These are phyloP conservation scores for Sipunculus nudus DNA, from an alignment of 2,888 invertebrate species.

Conservation along the genomic window DNA sequence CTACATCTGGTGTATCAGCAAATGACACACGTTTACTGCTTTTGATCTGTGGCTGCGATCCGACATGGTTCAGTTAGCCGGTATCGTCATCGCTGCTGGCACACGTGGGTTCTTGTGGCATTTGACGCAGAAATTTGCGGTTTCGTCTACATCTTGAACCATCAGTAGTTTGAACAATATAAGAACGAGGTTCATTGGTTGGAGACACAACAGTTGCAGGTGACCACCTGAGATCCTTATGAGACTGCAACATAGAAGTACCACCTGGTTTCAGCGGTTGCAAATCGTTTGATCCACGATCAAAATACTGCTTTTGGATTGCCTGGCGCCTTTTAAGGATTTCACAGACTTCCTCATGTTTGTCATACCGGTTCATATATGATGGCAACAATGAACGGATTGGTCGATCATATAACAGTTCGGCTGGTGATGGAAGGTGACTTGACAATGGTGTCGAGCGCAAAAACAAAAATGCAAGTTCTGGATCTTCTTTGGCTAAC, in stretches of 20 bases:
- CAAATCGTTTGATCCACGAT: neutral
- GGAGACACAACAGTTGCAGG: neutral
- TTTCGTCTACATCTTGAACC: constrained; percentile 1
- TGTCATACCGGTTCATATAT: neutral
- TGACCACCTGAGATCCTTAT: neutral
- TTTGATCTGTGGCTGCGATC: too few relatives aligned
- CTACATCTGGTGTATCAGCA: too few relatives aligned
- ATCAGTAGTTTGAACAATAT: constrained; percentile 3
- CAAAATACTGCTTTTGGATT: neutral
- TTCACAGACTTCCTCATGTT: neutral
- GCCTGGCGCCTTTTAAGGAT: neutral
- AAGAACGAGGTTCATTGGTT: constrained; percentile 3
- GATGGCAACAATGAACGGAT: neutral
- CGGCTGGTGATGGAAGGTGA: constrained; percentile 1
- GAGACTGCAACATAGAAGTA: neutral
- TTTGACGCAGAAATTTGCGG: constrained; percentile 1
- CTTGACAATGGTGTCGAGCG: neutral
- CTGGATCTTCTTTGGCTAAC: neutral
- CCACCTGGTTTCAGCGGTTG: neutral
- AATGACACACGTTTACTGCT: too few relatives aligned
- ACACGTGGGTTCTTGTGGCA: too few relatives aligned
- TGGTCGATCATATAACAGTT: constrained; percentile 6
- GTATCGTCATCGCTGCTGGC: too few relatives aligned
- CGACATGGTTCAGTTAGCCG: too few relatives aligned
- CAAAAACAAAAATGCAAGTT: neutral